A percentile compares a stretch with the other conserved stretches of the same genome.
Conservation (phyloP, 2,888 invertebrate genomes). For the Meliscaeva auricollis region DNA sequence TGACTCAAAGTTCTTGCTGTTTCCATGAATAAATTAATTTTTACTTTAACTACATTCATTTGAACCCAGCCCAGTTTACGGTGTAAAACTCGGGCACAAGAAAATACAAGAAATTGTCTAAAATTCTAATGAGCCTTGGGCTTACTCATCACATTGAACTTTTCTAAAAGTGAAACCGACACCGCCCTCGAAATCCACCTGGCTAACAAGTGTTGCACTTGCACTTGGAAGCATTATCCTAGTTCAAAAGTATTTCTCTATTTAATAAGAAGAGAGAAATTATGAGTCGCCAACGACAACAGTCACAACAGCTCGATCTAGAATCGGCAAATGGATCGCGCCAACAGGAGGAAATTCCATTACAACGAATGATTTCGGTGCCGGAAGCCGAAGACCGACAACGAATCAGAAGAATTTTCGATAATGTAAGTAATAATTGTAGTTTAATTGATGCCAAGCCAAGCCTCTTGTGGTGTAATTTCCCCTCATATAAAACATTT, state of each 20-base stretch:
- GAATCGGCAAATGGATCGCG: conserved; percentile 61
- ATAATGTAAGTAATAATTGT: conserved; percentile 78
- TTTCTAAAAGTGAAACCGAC: conserved; percentile 1
- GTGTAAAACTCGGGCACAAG: background rate
- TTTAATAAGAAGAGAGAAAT: conserved; percentile 4
- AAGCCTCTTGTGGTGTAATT: background rate
- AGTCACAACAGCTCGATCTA: conserved; percentile 48
- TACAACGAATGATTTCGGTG: conserved; percentile 58
- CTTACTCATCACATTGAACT: conserved; percentile 19
- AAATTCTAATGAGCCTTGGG: background rate
- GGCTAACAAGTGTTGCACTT: conserved; percentile 4
- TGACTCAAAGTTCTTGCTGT: background rate
- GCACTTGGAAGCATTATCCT: conserved; percentile 8
- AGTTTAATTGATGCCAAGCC: conserved; percentile 11
- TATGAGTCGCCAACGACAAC: conserved; percentile 59
- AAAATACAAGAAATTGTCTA: background rate
- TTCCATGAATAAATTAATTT: background rate
- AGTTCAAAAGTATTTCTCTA: background rate
- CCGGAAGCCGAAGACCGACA: conserved; percentile 80
- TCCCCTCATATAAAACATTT: background rate
- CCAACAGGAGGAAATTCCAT: conserved; percentile 72
- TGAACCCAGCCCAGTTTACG: background rate
- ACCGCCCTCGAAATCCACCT: background rate
- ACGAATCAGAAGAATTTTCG: conserved; percentile 80
- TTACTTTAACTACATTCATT: background rate